Evolutionary conservation across 2,888 invertebrate genomes (phyloP).

Genomic region (Diaphora mendica): DNA sequence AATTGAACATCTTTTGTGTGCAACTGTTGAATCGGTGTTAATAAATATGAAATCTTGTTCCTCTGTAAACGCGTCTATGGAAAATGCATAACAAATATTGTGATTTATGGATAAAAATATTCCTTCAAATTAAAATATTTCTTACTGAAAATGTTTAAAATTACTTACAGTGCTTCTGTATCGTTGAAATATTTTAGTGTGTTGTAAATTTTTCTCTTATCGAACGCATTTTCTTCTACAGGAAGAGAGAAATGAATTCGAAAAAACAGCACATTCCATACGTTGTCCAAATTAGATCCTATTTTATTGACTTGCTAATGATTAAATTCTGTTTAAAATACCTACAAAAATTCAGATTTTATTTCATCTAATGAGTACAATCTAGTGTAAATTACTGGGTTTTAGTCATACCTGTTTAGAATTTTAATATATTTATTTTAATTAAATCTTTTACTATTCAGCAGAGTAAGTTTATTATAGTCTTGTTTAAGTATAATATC

Average conservation of each 20-base stretch:
- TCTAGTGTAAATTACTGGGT: not conserved
- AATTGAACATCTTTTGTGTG: not conserved
- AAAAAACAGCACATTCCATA: too few relatives aligned
- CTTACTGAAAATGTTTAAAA: not conserved
- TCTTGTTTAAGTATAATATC: not conserved
- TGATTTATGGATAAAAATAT: not conserved
- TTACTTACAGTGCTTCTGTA: not conserved
- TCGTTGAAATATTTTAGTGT: too few relatives aligned
- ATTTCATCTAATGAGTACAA: not conserved
- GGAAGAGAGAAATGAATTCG: not conserved
- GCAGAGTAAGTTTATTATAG: too few relatives aligned
- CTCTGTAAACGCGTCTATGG: not conserved
- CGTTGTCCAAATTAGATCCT: not conserved
- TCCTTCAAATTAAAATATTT: too few relatives aligned
- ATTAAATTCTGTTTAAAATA: not conserved
- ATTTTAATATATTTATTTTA: not conserved
- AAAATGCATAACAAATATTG: not conserved
- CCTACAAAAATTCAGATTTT: not conserved
- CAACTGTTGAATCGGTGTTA: not conserved
- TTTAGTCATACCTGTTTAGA: too few relatives aligned
- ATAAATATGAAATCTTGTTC: not conserved
- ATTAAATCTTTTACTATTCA: not conserved
- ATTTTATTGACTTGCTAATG: not conserved
- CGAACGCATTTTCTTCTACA: not conserved
- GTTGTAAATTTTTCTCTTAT: too few relatives aligned